Evolutionary conservation across 1,140 invertebrate species (phyloP), one percentile per base, ranked within the genome.

Genomic region (Polypedilum pembai): DNA sequence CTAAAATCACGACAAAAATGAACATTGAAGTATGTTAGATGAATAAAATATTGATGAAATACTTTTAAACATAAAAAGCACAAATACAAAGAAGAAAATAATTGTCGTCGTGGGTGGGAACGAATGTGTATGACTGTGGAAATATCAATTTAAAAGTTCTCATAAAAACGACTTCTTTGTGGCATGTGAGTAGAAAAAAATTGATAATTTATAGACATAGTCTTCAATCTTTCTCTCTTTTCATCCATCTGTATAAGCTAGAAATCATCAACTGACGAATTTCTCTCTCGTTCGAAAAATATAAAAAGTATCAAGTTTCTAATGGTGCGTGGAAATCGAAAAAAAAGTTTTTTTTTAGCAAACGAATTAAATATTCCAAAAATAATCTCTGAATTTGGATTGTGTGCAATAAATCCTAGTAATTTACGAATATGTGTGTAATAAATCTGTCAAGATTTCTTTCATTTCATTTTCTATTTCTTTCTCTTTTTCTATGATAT

Each of bases 291-390:
- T 56, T 45, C n/a, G 12, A 56, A 56, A 45, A 15, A 8, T 45
- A 45, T 15, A n/a, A 56, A n/a, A 56, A 56, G 45, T 56, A 56
- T 56, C 45, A 56, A 56, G 45, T 56, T 56, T 56, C 45, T 56
- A 56, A 56, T 56, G 45, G 45, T 56, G 45, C 45, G 45, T 56
- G 45, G n/a, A 56, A 33, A 33, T 33, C 24, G 24, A 33, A 33
- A 33, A 33, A 33, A 33, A 5, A n/a, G n/a, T n/a, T n/a, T n/a
- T 33, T 33, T 33, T 33, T 33, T 33, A 33, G 24, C 24, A 33
- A 33, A 33, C 24, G 24, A 33, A 33, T 33, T 33, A 33, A 33
- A 33, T 33, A 33, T 33, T 33, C 24, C 5, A 5, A 33, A 33
- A 33, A n/a, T 56, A 56, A 56, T 56, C 45, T 56, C 45, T 56